phyloP scores from a whole-genome alignment of 2,888 invertebrate species.

The Glaucopsyche alexis region DNA sequence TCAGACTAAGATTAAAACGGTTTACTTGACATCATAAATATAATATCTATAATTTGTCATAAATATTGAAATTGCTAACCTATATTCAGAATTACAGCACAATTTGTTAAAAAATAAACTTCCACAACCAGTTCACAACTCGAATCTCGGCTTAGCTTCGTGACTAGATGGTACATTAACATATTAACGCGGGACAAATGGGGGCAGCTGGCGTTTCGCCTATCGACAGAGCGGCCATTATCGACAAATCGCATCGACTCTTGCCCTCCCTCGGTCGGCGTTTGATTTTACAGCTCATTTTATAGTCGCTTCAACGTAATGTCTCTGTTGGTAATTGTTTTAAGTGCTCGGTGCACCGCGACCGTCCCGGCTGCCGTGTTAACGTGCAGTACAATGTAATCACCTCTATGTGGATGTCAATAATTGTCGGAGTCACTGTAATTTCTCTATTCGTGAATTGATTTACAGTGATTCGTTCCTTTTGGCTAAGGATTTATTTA shows the following conservation, averaged over 20 bases:
- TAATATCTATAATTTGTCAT: too few relatives aligned
- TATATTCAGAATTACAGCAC: background rate
- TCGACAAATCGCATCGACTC: slow-evolving; percentile 45
- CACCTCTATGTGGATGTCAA: background rate
- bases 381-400: slow-evolving; percentile 30
- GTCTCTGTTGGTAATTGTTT: slow-evolving; percentile 40
- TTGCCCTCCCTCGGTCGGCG: slow-evolving; percentile 36
- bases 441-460: background rate
- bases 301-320: slow-evolving; percentile 50
- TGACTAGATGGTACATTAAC: slow-evolving; percentile 53
- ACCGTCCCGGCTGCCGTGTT: slow-evolving; percentile 37
- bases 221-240: slow-evolving; percentile 46
- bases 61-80: slow-evolving; percentile 8
- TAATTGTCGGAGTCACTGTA: background rate
- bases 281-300: slow-evolving; percentile 54
- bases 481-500: too few relatives aligned
- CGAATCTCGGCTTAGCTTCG: slow-evolving; percentile 43
- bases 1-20: background rate
- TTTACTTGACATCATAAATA: background rate
- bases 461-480: background rate
- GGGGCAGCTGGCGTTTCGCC: slow-evolving; percentile 43
- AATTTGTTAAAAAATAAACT: slow-evolving; percentile 47
- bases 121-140: slow-evolving; percentile 40
- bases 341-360: slow-evolving; percentile 36
- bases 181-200: slow-evolving; percentile 56